Evolutionary conservation across 1,140 invertebrate genomes (phyloP), one percentile per base, ranked within the genome.

Genomic region (Nomia melanderi): DNA sequence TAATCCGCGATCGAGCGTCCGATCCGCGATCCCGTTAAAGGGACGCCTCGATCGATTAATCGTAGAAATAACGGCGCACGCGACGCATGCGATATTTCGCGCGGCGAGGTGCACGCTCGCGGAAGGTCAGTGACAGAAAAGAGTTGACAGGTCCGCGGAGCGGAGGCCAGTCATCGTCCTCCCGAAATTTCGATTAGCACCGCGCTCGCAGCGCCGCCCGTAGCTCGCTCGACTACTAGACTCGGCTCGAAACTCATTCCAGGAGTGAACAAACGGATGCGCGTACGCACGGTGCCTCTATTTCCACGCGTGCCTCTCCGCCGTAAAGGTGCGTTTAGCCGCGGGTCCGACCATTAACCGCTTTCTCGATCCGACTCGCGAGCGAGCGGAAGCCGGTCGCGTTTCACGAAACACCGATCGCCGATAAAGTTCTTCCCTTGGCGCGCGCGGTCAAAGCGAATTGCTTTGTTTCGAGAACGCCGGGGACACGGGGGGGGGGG

Each of bases 111-210:
- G 23, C 27, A 39, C 25, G 36, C 60, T 79, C 39, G 78, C 60
- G 78, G 54, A 80, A 86, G 82, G 79, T 84, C 82, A 85, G 81
- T 81, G 81, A 81, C 72, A 81, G 79, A 82, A 71, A 71, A 29
- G 59, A 65, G 66, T 53, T 54, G 50, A 66, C 50, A 62, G 57
- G 65, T 79, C 80, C 64, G 63, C 53, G 56, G 73, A 70, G 79
- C 39, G 54, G 76, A 65, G 57, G 63, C 62, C 64, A 81, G 78
- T 82, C 80, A 82, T 81, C 79, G 73, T 60, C 73, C 80, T 70
- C 67, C 72, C 67, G 66, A 76, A 77, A 82, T 81, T 74, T 75
- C 63, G 72, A 60, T 60, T 59, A 44, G 41, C 39, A 50, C 67
- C 39, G 31, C 36, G 39, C 5, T 25, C 2, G 64, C 41, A 41